Evolutionary conservation across 2,888 invertebrate species (phyloP).

Genomic region (Torymus texanus): DNA sequence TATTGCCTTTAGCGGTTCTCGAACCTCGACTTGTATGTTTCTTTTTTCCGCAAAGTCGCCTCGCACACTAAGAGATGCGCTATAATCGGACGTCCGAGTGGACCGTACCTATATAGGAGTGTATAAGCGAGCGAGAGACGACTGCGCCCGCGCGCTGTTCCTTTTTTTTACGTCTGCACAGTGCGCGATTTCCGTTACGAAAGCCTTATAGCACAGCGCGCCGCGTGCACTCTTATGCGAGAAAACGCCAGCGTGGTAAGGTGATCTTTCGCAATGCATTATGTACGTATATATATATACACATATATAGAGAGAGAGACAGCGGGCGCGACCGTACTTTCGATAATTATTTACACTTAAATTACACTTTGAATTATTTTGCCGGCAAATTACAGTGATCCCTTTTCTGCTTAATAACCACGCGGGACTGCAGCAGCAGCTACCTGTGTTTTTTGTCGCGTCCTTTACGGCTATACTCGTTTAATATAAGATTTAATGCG

Average conservation of each 20-base stretch:
- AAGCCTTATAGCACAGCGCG: constrained; percentile 10
- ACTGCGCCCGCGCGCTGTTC: neutral
- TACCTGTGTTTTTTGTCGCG: no score
- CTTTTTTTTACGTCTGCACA: constrained; percentile 15
- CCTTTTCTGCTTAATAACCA: constrained; percentile 10
- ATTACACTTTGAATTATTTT: constrained; percentile 44
- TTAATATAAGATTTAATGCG: constrained; percentile 27
- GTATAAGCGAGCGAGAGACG: no score
- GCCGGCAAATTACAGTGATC: constrained; percentile 19
- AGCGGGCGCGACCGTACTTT: neutral
- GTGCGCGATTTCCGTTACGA: constrained; percentile 42
- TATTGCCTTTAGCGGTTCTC: constrained; percentile 35
- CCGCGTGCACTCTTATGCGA: constrained; percentile 3
- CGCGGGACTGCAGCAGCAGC: neutral
- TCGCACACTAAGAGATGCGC: neutral
- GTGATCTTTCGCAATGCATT: no score
- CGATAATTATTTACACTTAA: constrained; percentile 45
- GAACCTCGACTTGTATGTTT: neutral
- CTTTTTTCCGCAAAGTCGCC: neutral
- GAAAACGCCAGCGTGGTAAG: constrained; percentile 1
- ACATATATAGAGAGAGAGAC: no score
- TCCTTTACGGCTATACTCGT: neutral
- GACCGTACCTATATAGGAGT: no score
- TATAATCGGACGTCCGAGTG: no score
- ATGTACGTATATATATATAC: no score